phyloP scores from a whole-genome alignment of 1,140 invertebrate species.

The Dreissena rostriformis region DNA sequence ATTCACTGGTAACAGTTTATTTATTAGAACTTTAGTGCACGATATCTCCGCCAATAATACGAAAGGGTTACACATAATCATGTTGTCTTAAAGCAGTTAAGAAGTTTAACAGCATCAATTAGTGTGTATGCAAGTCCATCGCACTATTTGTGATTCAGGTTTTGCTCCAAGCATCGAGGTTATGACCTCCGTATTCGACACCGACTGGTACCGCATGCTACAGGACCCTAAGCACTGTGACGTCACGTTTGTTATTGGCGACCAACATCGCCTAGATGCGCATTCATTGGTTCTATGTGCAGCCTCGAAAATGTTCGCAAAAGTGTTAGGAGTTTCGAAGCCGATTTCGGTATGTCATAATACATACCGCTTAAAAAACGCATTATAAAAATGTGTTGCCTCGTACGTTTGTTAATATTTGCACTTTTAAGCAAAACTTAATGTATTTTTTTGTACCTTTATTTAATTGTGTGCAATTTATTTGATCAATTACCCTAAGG shows the following conservation, averaged over 20 bases:
- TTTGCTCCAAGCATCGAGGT: conserved; percentile 75
- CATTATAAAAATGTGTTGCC: no score
- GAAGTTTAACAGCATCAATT: not conserved
- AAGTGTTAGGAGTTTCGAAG: conserved; percentile 61
- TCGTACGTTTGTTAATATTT: no score
- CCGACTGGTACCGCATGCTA: conserved; percentile 70
- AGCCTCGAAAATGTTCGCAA: conserved; percentile 71
- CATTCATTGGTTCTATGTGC: conserved; percentile 72
- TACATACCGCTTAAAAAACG: no score
- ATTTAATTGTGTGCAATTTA: no score
- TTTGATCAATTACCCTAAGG: no score
- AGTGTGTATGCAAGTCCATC: no score
- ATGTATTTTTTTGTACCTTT: no score
- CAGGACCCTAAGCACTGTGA: conserved; percentile 71
- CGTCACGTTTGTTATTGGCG: conserved; percentile 71
- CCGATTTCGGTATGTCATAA: conserved; percentile 49
- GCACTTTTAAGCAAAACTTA: no score
- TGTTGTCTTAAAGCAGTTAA: not conserved
- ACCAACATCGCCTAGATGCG: conserved; percentile 64
- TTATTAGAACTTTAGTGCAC: no score
- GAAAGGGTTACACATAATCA: not conserved
- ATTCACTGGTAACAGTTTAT: not conserved
- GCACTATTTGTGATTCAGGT: conserved; percentile 66
- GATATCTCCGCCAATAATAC: no score
- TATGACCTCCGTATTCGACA: conserved; percentile 71